Evolutionary conservation across 2,113 vertebrate species (phyloP).

Genomic region (Phalacrocorax brasilianus): DNA sequence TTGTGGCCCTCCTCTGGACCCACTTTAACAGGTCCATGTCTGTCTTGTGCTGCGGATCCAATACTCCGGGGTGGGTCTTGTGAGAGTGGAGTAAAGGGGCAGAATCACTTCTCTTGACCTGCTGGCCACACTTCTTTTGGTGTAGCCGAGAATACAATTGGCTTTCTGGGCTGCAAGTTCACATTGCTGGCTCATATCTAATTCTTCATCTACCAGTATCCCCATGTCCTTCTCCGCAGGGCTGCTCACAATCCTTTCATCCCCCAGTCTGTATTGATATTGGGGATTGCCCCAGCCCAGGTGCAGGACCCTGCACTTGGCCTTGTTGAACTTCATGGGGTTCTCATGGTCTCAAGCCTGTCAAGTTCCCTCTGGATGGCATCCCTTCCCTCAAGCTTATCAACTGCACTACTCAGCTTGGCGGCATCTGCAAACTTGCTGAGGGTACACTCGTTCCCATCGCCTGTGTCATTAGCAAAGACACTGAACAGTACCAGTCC

Average conservation of each 20-base stretch:
- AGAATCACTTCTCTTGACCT: neutral
- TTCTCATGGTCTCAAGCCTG: neutral
- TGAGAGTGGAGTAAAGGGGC: fast-evolving
- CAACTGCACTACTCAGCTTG: neutral
- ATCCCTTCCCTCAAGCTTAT: neutral
- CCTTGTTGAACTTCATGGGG: neutral
- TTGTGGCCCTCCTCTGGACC: neutral
- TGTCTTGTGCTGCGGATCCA: neutral
- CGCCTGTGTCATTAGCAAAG: neutral
- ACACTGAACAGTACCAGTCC: neutral
- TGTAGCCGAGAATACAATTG: neutral
- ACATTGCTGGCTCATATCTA: neutral
- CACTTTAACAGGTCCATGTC: neutral
- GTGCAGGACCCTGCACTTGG: neutral
- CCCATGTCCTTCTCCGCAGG: neutral
- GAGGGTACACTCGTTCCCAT: neutral
- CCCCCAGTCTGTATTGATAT: neutral
- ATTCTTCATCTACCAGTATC: too few relatives aligned
- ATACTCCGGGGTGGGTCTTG: neutral
- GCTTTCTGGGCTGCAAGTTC: fast-evolving
- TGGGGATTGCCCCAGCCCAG: too few relatives aligned
- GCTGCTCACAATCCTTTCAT: neutral
- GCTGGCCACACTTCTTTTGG: neutral
- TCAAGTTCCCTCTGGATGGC: neutral
- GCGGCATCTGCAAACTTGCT: neutral